Evolutionary conservation across 2,797 vertebrate species (phyloP), one percentile per base, ranked within the genome.

Genomic region (Aplochiton taeniatus): DNA sequence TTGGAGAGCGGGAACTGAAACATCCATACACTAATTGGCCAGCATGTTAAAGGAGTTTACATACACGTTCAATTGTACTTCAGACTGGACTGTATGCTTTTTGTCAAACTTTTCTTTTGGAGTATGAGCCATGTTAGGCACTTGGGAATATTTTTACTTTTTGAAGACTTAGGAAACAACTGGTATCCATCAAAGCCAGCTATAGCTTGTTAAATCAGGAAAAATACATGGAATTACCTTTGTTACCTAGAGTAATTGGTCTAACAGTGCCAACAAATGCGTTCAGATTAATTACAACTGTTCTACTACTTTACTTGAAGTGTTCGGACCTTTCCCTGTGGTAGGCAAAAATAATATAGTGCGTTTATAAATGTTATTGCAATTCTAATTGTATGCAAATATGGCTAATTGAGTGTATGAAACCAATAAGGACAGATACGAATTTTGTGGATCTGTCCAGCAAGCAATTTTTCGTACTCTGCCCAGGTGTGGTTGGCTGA

Each of bases 51-150:
- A 2, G 6, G 31, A 31, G 6, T 6, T 31, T 31, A 31, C 31
- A 31, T 31, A 31, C 3, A 2, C 31, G 6, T 31, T 31, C 31
- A 3, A 31, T 31, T 31, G 31, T 31, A 31, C 31, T 31, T 31
- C 31, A 31, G 31, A 31, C 31, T 31, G 31, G 31, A 31, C 6
- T 11, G 52, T 18, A 7, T 14, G 20, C 58, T 56, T 10, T 66
- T 64, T 76, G 66, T 66, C 63, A 45, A 67, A 63, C 70, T 77
- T 76, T 69, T 69, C 63, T 74, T 74, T 80, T 75, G 79, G 16
- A 81, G 61, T 70, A 61, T 67, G 82, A 89, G 87, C 87, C 89
- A 74, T 77, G 76, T 73, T 73, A 91, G 91, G 89, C 89, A 91
- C 89, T 92, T 92, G 79, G 77, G 85, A 72, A 83, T 79, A 47